Evolutionary conservation across 2,888 invertebrate genomes (phyloP).

Genomic region (Cataglyphis livida): DNA sequence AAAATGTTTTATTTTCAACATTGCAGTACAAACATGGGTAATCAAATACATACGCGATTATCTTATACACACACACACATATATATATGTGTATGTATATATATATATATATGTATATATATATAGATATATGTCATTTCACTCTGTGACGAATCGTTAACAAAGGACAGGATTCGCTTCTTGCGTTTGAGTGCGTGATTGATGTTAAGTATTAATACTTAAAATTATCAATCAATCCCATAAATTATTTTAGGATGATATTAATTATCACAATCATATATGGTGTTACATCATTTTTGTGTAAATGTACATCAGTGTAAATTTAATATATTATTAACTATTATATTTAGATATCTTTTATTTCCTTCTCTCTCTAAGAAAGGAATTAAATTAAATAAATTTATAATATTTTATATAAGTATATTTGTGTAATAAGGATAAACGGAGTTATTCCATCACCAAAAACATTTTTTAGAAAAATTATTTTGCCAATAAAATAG

Average conservation of each 20-base stretch:
- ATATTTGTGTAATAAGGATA: neutral
- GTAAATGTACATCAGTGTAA: constrained; percentile 38
- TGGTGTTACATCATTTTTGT: constrained; percentile 33
- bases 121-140: constrained; percentile 63
- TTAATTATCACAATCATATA: constrained; percentile 50
- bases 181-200: constrained; percentile 55
- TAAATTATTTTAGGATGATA: constrained; percentile 41
- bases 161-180: constrained; percentile 56
- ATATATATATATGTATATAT: no score
- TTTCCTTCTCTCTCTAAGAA: neutral
- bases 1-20: constrained; percentile 82
- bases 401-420: constrained; percentile 39
- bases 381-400: constrained; percentile 25
- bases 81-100: no score
- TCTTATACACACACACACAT: constrained; percentile 32
- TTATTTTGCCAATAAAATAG: neutral
- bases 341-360: constrained; percentile 12
- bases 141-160: constrained; percentile 60
- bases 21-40: constrained; percentile 81
- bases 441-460: constrained; percentile 16
- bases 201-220: constrained; percentile 35
- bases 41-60: constrained; percentile 79
- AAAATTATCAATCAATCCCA: constrained; percentile 49
- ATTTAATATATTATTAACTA: constrained; percentile 31
- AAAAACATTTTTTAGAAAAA: constrained; percentile 2